Evolutionary conservation across 2,797 vertebrate species (phyloP), one percentile per base, ranked within the genome.

Genomic region (Channa striata): DNA sequence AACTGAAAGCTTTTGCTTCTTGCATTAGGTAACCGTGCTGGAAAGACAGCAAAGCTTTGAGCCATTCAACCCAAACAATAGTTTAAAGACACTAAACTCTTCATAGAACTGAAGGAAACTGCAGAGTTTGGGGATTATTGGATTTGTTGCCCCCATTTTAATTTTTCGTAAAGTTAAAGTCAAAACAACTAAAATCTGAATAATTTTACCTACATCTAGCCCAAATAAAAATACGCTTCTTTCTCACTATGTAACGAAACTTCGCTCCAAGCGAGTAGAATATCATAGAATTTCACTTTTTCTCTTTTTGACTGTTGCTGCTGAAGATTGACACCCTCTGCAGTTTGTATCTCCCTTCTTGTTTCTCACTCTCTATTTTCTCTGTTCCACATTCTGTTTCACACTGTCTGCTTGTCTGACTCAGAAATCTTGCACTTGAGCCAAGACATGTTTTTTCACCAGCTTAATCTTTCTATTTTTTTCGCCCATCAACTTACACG

Each of bases 401-500:
- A 20, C 53, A 56, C 20, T 9, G 34, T 21, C 34, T 56, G 54
- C 39, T 42, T 25, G 17, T 40, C 19, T 52, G 40, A 42, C 40
- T 42, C 40, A 42, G 2, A 17, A 16, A 42, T 42, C 14, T 14
- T 42, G 40, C 40, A 42, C 14, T 16, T 42, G 40, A 42, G 52
- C 42, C 30, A 23, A 50, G 25, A 23, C 0, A 1, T 25, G 12
- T 49, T 50, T 48, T 23, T 52, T 48, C 3, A 52, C 25, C 64
- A 50, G 59, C 56, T 20, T 1, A 17, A 16, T 5, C 36, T 61
- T 39, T 43, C 30, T 42, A 25, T 37, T 47, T 40, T 50, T 72
- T 11, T 36, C 11, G 5, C 40, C 42, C 8, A 19, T 11, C 10
- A 74, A 53, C 65, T 65, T 62, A 74, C 20, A 44, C 17, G 68